A percentile compares a stretch with the other conserved stretches of the same genome.
Evolutionary conservation across 1,140 invertebrate genomes (phyloP).

Genomic region (Aphidius ervi): DNA sequence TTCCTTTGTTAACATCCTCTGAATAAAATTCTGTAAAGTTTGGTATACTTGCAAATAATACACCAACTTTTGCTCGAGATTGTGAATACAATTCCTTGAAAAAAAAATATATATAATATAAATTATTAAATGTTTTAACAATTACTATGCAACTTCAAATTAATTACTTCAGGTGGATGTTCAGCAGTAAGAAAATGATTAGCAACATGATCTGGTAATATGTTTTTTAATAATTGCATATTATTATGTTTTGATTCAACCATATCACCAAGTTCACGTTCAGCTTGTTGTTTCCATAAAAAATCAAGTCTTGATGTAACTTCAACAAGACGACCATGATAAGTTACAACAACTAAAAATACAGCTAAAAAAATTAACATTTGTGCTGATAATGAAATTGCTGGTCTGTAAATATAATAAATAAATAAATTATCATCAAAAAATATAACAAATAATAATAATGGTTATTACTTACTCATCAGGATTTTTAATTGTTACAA

Average conservation of each 20-base stretch:
- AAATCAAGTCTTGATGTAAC: conserved; percentile 88
- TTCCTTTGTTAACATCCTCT: conserved; percentile 93
- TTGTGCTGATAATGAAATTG: conserved; percentile 67
- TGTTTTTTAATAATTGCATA: conserved; percentile 83
- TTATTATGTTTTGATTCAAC: conserved; percentile 82
- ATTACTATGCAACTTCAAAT: neutral
- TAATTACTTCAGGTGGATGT: conserved; percentile 63
- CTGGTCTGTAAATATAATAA: conserved; percentile 38
- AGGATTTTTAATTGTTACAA: conserved; percentile 26
- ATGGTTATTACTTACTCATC: conserved; percentile 28
- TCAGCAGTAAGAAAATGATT: conserved; percentile 83
- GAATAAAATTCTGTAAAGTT: conserved; percentile 99
- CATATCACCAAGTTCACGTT: conserved; percentile 88
- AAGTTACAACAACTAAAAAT: conserved; percentile 83
- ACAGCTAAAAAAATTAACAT: conserved; percentile 77
- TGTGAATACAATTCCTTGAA: conserved; percentile 91
- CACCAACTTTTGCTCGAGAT: conserved; percentile 86
- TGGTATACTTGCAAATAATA: conserved; percentile 96
- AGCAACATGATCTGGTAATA: conserved; percentile 94
- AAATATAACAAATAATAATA: conserved; percentile 26
- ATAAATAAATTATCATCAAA: conserved; percentile 18
- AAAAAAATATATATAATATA: conserved; percentile 20
- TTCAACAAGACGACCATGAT: conserved; percentile 86
- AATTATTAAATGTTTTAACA: conserved; percentile 4
- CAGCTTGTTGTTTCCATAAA: conserved; percentile 91